These are phyloP conservation scores for Datnioides undecimradiatus DNA, from an alignment of 2,113 vertebrate genomes.

Conservation along the genomic window DNA sequence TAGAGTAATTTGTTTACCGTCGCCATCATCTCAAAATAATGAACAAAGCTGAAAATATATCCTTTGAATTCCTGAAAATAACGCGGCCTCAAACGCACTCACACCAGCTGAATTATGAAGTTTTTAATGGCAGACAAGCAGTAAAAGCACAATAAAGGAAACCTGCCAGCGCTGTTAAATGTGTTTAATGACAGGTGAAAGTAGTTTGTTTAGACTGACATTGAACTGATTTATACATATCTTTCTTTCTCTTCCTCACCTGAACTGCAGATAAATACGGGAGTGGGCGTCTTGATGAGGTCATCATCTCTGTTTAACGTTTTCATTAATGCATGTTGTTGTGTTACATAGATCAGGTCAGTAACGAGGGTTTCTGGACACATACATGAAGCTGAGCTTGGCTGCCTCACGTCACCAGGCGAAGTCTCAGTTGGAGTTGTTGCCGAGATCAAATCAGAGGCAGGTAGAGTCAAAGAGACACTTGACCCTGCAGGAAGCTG, in stretches of 20 bases:
- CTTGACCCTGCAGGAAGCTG: slow-evolving; percentile 22
- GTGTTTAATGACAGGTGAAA: slow-evolving; percentile 29
- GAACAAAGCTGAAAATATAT: slow-evolving; percentile 55
- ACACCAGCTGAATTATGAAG: slow-evolving; percentile 32
- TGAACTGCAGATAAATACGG: not conserved
- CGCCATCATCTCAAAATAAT: slow-evolving; percentile 69
- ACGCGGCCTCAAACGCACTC: slow-evolving; percentile 17
- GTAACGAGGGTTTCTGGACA: not conserved
- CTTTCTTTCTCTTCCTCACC: not conserved
- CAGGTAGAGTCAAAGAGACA: not conserved
- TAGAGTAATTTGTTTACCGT: slow-evolving; percentile 69
- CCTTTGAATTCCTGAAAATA: slow-evolving; percentile 66
- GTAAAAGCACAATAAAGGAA: slow-evolving; percentile 15
- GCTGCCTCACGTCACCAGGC: not conserved
- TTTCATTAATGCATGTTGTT: not conserved
- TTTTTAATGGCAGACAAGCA: slow-evolving; percentile 12
- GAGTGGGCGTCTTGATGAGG: not conserved
- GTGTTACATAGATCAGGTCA: not conserved
- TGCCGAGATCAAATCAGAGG: slow-evolving; percentile 24
- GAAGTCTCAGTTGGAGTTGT: slow-evolving; percentile 13
- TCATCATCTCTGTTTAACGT: not conserved
- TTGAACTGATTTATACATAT: slow-evolving; percentile 1
- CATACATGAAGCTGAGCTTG: not conserved
- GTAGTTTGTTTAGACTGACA: slow-evolving; percentile 16
- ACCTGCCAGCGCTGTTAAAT: slow-evolving; percentile 29